Evolutionary conservation across 2,888 invertebrate species (phyloP).

Genomic region (Altica lythri): DNA sequence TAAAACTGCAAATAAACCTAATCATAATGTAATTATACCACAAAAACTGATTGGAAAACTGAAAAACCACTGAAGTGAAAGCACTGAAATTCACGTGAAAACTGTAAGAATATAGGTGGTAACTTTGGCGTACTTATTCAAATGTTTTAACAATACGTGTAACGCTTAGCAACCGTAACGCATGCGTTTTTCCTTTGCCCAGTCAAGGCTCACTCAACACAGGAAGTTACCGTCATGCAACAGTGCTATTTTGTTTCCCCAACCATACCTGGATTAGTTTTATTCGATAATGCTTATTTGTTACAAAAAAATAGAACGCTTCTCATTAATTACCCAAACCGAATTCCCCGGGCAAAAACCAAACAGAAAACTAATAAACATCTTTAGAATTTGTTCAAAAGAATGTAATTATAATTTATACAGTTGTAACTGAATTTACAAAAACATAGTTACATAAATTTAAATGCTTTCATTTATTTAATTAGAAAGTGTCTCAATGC

Average conservation of each 20-base stretch:
- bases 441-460: too few relatives aligned
- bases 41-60: conserved; percentile 31
- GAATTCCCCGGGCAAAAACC: conserved; percentile 10
- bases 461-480: too few relatives aligned
- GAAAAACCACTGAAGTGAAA: conserved; percentile 51
- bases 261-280: conserved; percentile 51
- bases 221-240: conserved; percentile 57
- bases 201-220: conserved; percentile 53
- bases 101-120: conserved; percentile 54
- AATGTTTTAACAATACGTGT: conserved; percentile 56
- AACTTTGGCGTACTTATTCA: conserved; percentile 55
- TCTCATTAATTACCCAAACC: conserved; percentile 19
- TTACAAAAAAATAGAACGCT: conserved; percentile 33
- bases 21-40: conserved; percentile 31
- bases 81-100: conserved; percentile 56
- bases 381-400: too few relatives aligned
- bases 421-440: too few relatives aligned
- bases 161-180: conserved; percentile 54
- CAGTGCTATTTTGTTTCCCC: conserved; percentile 54
- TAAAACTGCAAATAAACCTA: conserved; percentile 19
- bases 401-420: too few relatives aligned
- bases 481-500: too few relatives aligned
- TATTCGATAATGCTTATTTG: conserved; percentile 42
- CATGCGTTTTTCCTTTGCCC: conserved; percentile 49
- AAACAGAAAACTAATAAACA: too few relatives aligned